phyloP scores from a whole-genome alignment of 2,888 invertebrate genomes.

The Lumbricus terrestris region DNA sequence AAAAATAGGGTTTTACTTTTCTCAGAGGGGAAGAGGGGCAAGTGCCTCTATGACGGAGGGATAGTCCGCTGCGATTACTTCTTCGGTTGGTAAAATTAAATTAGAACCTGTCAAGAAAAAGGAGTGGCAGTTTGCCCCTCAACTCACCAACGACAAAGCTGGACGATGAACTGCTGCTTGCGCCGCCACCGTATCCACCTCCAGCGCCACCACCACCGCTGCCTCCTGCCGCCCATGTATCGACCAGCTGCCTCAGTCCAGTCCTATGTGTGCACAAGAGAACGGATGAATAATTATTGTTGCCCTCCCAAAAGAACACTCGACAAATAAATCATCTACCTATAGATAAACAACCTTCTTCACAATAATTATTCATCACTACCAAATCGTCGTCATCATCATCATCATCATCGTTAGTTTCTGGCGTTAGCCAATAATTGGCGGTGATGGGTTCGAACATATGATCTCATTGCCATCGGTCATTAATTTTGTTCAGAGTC shows the following conservation, averaged over 20 bases:
- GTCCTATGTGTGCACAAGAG: background rate
- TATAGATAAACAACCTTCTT: background rate
- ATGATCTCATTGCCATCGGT: too few species aligned
- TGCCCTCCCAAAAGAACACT: too few species aligned
- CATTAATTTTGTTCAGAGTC: too few species aligned
- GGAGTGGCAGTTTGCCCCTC: background rate
- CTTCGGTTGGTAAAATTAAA: background rate
- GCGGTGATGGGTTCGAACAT: too few species aligned
- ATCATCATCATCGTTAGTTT: background rate
- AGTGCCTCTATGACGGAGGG: too few species aligned
- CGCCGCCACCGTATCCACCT: background rate
- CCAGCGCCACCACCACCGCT: background rate
- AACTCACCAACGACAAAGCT: background rate
- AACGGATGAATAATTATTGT: too few species aligned
- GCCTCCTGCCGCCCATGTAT: background rate
- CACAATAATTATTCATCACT: background rate
- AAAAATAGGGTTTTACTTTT: too few species aligned
- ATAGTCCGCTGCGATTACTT: background rate
- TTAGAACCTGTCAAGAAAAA: too few species aligned
- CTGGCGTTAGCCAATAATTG: too few species aligned
- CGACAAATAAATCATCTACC: too few species aligned
- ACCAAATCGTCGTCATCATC: slow-evolving; percentile 9
- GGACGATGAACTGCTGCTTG: background rate
- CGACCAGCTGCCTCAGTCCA: background rate
- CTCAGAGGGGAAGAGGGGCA: too few species aligned